A percentile compares a stretch with the other conserved stretches of the same genome.
These are phyloP conservation scores for Engystomops pustulosus DNA, from an alignment of 2,113 vertebrate genomes.

Conservation along the genomic window DNA sequence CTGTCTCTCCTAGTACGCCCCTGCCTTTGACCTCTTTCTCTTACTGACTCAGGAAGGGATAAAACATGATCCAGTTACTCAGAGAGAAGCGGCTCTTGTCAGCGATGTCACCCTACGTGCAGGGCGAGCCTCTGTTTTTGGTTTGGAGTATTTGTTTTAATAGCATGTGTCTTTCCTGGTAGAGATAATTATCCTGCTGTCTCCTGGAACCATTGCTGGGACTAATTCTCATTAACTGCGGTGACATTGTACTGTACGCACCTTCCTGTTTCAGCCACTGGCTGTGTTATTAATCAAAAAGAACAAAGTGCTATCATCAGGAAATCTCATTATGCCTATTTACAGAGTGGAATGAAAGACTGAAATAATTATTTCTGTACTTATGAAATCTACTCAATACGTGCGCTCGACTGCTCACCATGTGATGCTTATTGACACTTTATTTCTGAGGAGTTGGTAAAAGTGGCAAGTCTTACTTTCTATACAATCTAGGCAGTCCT, in stretches of 20 bases:
- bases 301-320: constrained; percentile 53
- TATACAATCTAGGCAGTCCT: too few species aligned
- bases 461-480: background rate
- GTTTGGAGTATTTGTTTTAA: constrained; percentile 23
- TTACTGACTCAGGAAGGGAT: background rate
- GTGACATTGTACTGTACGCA: constrained; percentile 25
- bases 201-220: constrained; percentile 27
- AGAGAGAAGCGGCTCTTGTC: background rate
- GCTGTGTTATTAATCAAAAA: constrained; percentile 50
- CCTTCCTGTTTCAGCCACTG: constrained; percentile 28
- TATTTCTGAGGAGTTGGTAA: background rate
- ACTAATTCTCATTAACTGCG: constrained; percentile 50
- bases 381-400: constrained; percentile 17
- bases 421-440: background rate
- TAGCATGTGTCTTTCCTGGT: constrained; percentile 35
- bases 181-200: constrained; percentile 33
- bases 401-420: background rate
- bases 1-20: too few species aligned
- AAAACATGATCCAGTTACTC: background rate
- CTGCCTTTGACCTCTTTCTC: background rate
- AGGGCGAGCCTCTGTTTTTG: constrained; percentile 28
- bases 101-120: background rate
- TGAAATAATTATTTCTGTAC: constrained; percentile 41
- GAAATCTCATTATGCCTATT: constrained; percentile 50
- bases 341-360: constrained; percentile 52